Base-by-base conservation (phyloP, 2,797 vertebrate species). In the Sitta carolinensis region DNA sequence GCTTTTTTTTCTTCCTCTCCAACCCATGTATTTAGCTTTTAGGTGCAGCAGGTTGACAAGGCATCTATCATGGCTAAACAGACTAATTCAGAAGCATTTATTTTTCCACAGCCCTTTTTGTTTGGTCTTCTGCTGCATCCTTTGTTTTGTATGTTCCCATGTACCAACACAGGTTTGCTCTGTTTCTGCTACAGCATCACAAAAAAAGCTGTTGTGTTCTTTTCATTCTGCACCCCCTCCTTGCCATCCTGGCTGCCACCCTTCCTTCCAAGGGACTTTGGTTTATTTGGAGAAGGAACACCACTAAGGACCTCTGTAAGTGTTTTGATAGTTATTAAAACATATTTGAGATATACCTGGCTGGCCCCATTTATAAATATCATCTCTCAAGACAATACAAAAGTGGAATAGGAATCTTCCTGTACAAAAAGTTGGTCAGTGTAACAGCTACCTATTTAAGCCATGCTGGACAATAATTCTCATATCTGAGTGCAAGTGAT, bases 61-160 rank as follows among this genome's bases (percentile, higher is more conserved):
- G 19, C 79, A 97, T 94, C 93, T 94, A 95, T 95, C 95, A 95
- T 55, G 62, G 88, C 88, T 94, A 94, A 97, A 94, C 83, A 94
- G 84, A 84, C 87, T 92, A 79, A 88, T 89, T 93, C 93, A 94
- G 72, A 93, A 70, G 78, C 87, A 87, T 93, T 97, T 93, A 2
- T 90, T 97, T 97, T 94, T 79, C 90, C 72, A 82, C 59, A 92
- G 79, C 57, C 64, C 4, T 29, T 36, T 69, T 86, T 78, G 61
- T 47, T 87, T 62, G 48, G 30, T 83, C 51, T 81, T 80, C 48
- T 68, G 81, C 57, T 68, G 12, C 16, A 54, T 21, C n/a, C 47
- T 13, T 34, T 40, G 42, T 19, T 96, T 72, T 38, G 12, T 61
- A 7, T 7, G 13, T 75, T 93, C 63, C 43, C 40, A 50, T 2